Percentiles rank a stretch among this genome's conserved stretches.
These are phyloP conservation scores for Drosophila teissieri DNA, from an alignment of 1,140 invertebrate species.

Conservation along the genomic window DNA sequence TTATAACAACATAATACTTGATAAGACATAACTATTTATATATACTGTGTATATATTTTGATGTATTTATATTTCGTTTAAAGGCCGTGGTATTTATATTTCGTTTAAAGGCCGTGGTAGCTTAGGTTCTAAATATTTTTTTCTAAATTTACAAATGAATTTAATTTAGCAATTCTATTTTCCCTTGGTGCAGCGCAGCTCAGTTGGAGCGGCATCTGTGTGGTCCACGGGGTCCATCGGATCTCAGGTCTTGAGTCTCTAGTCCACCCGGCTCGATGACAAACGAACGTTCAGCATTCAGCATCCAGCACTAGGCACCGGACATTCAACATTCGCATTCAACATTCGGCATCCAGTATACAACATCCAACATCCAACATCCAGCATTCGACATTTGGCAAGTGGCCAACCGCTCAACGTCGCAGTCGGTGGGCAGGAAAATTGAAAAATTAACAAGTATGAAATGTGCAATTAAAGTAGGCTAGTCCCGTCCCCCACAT, in stretches of 20 bases:
- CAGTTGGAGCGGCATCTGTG: slow-evolving; percentile 40
- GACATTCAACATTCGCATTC: slow-evolving; percentile 21
- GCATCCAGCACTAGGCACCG: slow-evolving; percentile 44
- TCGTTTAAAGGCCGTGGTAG: too few relatives aligned
- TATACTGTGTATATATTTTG: too few relatives aligned
- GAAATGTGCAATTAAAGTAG: slow-evolving; percentile 83
- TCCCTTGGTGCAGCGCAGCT: slow-evolving; percentile 7
- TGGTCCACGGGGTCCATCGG: slow-evolving; percentile 49
- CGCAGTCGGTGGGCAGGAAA: slow-evolving; percentile 69
- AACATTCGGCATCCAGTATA: slow-evolving; percentile 3
- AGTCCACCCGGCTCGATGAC: slow-evolving; percentile 33
- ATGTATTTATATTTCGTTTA: too few relatives aligned
- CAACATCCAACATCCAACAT: neutral
- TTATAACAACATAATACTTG: too few relatives aligned
- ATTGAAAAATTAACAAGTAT: slow-evolving; percentile 83
- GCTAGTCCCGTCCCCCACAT: slow-evolving; percentile 35
- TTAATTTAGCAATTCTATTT: neutral
- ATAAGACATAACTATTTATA: too few relatives aligned
- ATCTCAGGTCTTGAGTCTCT: slow-evolving; percentile 12
- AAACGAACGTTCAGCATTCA: slow-evolving; percentile 52
- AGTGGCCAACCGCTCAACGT: slow-evolving; percentile 59
- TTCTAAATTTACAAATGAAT: too few relatives aligned
- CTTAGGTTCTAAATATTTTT: neutral
- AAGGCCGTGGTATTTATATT: neutral
- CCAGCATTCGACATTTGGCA: slow-evolving; percentile 75